Conservation (phyloP, 2,113 vertebrate species). For the Bungarus multicinctus region DNA sequence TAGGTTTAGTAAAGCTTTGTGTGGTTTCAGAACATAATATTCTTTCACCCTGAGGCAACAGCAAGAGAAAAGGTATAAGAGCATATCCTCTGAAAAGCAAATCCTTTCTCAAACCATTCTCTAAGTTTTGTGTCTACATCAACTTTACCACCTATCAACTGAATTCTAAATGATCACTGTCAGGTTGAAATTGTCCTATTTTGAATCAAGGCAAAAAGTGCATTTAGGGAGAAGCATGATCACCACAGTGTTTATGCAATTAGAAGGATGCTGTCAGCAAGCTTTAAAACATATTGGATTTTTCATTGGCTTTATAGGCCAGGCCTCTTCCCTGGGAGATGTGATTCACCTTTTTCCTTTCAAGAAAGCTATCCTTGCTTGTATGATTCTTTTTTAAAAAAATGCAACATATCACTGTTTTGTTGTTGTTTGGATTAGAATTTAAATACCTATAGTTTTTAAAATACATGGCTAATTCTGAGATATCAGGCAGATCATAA, state of each 20-base stretch:
- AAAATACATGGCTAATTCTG: not conserved
- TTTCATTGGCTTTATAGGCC: not conserved
- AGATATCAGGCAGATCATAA: not conserved
- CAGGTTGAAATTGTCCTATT: not conserved
- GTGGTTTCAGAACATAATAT: not conserved
- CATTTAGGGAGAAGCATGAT: not conserved
- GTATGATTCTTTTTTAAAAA: not conserved
- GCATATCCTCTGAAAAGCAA: not conserved
- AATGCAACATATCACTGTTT: not conserved
- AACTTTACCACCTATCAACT: not conserved
- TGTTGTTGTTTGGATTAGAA: not conserved
- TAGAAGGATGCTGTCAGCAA: not conserved
- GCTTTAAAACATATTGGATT: not conserved
- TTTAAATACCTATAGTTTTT: not conserved
- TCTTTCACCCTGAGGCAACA: not conserved
- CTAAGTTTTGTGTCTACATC: not conserved
- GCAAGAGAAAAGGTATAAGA: not conserved
- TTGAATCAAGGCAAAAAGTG: not conserved
- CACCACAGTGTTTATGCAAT: not conserved
- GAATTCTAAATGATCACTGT: not conserved
- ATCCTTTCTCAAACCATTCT: not conserved
- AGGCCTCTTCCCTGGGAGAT: not conserved
- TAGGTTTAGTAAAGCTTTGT: not conserved
- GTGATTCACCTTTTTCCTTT: not conserved
- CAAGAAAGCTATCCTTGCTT: slow-evolving; percentile 2